These are phyloP conservation scores for Stichopus horrens DNA, from an alignment of 53 echinoderm and acorn worm species.

Conservation along the genomic window DNA sequence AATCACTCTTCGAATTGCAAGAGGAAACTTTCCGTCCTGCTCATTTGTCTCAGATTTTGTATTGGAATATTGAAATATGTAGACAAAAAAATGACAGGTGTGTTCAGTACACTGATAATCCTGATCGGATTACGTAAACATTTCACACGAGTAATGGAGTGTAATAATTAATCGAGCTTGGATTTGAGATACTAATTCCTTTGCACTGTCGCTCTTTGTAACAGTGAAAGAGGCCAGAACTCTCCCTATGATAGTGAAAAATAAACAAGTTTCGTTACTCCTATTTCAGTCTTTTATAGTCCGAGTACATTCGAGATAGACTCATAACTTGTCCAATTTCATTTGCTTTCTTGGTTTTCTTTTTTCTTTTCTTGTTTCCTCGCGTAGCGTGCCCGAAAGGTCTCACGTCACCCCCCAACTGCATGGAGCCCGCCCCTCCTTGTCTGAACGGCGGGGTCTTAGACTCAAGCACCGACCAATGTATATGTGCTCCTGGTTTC, in stretches of 20 bases:
- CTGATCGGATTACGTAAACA: no score
- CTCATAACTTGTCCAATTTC: background rate
- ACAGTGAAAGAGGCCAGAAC: background rate
- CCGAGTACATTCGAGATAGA: background rate
- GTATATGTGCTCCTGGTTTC: constrained; percentile 12
- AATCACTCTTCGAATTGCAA: no score
- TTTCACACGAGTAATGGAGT: no score
- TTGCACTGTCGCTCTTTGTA: background rate
- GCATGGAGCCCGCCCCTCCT: background rate
- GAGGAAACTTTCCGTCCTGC: no score
- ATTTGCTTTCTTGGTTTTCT: background rate
- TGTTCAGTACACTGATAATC: no score
- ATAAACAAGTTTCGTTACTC: background rate
- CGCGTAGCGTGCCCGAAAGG: background rate
- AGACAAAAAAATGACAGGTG: no score
- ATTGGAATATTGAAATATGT: no score
- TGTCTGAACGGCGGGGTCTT: background rate
- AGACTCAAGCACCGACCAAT: background rate
- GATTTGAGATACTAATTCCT: no score
- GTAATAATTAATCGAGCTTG: no score
- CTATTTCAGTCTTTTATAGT: background rate
- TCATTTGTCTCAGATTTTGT: no score
- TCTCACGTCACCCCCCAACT: background rate
- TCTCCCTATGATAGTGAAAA: background rate
- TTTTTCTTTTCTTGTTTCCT: background rate